Evolutionary conservation across 2,113 vertebrate genomes (phyloP), one percentile per base, ranked within the genome.

Genomic region (Datnioides undecimradiatus): DNA sequence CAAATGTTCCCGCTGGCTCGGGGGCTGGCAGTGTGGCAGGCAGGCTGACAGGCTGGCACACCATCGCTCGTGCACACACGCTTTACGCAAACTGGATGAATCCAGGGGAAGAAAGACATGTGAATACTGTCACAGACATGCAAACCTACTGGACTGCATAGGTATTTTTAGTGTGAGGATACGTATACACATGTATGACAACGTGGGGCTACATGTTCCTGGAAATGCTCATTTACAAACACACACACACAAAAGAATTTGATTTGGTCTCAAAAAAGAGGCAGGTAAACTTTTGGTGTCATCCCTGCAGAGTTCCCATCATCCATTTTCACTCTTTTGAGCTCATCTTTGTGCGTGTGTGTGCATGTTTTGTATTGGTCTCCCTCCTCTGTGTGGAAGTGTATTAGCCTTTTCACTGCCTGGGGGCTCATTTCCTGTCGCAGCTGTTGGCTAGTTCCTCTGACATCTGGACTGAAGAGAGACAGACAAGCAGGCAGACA

Each of bases 1-100:
- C 97, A 97, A 98, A 98, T 97, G 97, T 97, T 99, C 96, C 95
- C 95, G 96, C 97, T 98, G 96, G 97, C 97, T 92, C 21, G 93
- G 95, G 94, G 95, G 96, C 95, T 96, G 94, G 93, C 91, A 92
- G 94, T 93, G 95, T 95, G 87, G 88, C 87, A 86, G 86, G 95
- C 96, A 95, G 95, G 95, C 96, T 90, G 89, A 84, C 88, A 79
- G 84, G 52, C 87, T 83, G 90, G 88, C 89, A 79, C 60, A 38
- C 52, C 57, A 58, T 78, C 40, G 14, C 58, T 62, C 68, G 17
- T 64, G 65, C 76, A 82, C 58, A 60, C 34, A 75, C 58, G 72
- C 46, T 54, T 80, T 54, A 59, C 40, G 36, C 70, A 83, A 77
- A 84, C 85, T 33, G 36, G 57, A 87, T 81, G 55, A 87, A 80